These are phyloP conservation scores for Metridium senile DNA, from an alignment of 92 coral and sea anemone species.

Conservation along the genomic window DNA sequence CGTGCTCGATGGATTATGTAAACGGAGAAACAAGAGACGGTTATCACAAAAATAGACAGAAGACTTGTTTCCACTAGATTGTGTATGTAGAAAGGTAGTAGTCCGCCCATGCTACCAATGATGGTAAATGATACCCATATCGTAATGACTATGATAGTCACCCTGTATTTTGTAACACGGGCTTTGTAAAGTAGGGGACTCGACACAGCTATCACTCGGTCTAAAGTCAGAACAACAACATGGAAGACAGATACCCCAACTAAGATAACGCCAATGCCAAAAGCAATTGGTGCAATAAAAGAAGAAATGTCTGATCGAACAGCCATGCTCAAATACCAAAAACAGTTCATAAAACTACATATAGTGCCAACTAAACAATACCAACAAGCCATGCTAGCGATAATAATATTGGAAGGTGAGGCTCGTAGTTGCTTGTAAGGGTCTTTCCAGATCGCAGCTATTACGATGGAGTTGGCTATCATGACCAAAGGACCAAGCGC, in stretches of 20 bases:
- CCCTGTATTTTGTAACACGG: slow-evolving; percentile 12
- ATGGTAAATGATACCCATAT: background rate
- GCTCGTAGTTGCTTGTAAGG: slow-evolving; percentile 31
- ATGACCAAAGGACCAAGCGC: slow-evolving; percentile 6
- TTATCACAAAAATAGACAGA: background rate
- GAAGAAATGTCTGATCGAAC: background rate
- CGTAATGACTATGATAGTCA: background rate
- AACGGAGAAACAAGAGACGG: background rate
- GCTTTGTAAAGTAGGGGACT: slow-evolving; percentile 19
- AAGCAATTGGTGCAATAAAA: background rate
- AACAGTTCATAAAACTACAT: slow-evolving; percentile 2
- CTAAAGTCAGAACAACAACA: slow-evolving; percentile 16
- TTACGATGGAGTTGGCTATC: slow-evolving; percentile 21
- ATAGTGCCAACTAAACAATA: slow-evolving; percentile 10
- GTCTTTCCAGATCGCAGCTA: slow-evolving; percentile 30
- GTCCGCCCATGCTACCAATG: background rate
- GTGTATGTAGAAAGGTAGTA: background rate
- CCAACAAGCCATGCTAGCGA: slow-evolving; percentile 31
- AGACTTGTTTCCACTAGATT: background rate
- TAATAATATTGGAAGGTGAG: slow-evolving; percentile 29
- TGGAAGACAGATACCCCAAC: slow-evolving; percentile 5
- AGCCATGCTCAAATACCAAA: background rate
- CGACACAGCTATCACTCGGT: slow-evolving; percentile 13
- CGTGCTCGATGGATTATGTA: background rate
- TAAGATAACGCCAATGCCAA: background rate